Evolutionary conservation across 2,888 invertebrate genomes (phyloP), one percentile per base, ranked within the genome.

Genomic region (Isoperla grammatica): DNA sequence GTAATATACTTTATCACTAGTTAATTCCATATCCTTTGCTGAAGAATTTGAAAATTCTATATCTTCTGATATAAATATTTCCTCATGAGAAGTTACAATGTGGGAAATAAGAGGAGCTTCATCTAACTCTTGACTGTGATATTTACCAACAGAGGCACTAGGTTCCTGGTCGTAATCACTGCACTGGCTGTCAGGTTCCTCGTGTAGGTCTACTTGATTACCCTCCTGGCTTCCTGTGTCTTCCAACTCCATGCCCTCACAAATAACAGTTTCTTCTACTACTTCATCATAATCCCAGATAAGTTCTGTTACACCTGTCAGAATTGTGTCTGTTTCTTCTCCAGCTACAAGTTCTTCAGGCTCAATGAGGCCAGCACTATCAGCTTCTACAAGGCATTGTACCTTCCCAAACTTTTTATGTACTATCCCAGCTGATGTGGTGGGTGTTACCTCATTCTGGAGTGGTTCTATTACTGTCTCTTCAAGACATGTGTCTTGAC

Each of bases 391-490:
- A 15, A 81, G 69, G 67, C 78, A 79, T 37, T 80, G 73, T 67
- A 79, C 81, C 71, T 81, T 81, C 43, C 81, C 81, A 68, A 81
- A 81, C 68, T 81, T 81, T 67, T 81, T 81, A 68, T 80, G 81
- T 23, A 56, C 56, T 35, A 53, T 53, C 12, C 39, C 53, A 4
- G 50, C 23, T 22, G 55, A 23, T 15, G 20, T 15, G 20, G 39
- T 42, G 13, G 23, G 49, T 9, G 49, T 17, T 17, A n/a, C 29
- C 45, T 37, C 17, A n/a, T 37, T 13, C 15, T 56, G 60, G 23
- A 57, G 54, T 13, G 40, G 60, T 43, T 61, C 57, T 11, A 42
- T 43, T 22, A 46, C 40, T 40, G 45, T 60, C n/a, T 58, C 55
- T 45, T 56, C 40, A 9, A 56, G 53, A 17, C 56, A 53, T 45